Percentiles rank a stretch among this genome's conserved stretches.
Evolutionary conservation across 2,888 invertebrate species (phyloP).

Genomic region (Thereva nobilitata): DNA sequence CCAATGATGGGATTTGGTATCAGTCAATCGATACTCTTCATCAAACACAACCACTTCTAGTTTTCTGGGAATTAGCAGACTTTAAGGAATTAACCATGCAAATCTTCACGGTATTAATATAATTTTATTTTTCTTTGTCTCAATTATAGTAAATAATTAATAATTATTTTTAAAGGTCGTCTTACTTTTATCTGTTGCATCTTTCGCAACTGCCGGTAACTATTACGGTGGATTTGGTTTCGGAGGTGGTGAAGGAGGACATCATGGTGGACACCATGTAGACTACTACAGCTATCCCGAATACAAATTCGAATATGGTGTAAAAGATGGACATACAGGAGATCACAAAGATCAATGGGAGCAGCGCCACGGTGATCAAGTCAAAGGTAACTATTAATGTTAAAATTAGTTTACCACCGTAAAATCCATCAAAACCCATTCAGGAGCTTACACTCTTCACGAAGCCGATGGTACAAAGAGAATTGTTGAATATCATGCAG

Average conservation of each 20-base stretch:
- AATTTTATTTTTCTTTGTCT: neutral
- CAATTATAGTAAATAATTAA: neutral
- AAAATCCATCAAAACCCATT: neutral
- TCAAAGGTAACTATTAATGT: constrained; percentile 52
- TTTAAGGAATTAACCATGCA: neutral
- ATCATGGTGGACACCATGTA: constrained; percentile 51
- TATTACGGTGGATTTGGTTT: constrained; percentile 5
- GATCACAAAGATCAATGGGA: constrained; percentile 61
- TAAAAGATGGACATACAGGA: constrained; percentile 60
- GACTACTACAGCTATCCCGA: constrained; percentile 59
- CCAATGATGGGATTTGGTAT: constrained; percentile 1
- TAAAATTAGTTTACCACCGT: neutral
- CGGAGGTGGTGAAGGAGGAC: constrained; percentile 25
- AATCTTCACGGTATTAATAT: constrained; percentile 5
- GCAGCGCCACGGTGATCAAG: constrained; percentile 61
- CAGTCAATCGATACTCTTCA: constrained; percentile 12
- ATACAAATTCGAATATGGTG: constrained; percentile 60
- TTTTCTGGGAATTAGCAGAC: neutral
- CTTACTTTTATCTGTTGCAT: neutral
- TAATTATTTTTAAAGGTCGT: neutral
- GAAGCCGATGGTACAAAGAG: constrained; percentile 61
- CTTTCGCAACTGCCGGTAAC: constrained; percentile 6
- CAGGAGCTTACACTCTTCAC: constrained; percentile 59
- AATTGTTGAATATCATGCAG: constrained; percentile 60
- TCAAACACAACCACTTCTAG: neutral